Percentiles rank a stretch among this genome's conserved stretches.
phyloP scores from a whole-genome alignment of 2,888 invertebrate genomes.

The Myathropa florea region DNA sequence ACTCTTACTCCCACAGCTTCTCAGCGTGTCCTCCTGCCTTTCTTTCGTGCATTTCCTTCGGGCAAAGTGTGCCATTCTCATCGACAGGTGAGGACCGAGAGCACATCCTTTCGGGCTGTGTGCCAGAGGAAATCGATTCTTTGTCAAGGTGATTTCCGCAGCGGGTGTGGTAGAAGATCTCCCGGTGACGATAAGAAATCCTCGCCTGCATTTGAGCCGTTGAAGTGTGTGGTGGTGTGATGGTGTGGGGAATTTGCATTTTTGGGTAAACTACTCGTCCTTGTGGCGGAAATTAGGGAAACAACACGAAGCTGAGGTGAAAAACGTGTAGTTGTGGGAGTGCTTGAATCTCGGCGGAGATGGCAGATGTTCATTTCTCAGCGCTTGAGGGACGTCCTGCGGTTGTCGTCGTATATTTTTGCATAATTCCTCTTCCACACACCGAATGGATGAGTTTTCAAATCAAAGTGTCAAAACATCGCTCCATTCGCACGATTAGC shows the following conservation, averaged over 20 bases:
- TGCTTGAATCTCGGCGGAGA: background rate
- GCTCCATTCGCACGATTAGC: background rate
- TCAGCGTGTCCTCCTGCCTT: background rate
- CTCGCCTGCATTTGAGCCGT: background rate
- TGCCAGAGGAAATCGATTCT: slow-evolving; percentile 40
- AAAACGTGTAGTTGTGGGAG: slow-evolving; percentile 18
- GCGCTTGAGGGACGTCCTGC: background rate
- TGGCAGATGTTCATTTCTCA: background rate
- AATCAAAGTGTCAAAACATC: background rate
- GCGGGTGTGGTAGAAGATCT: slow-evolving; percentile 28
- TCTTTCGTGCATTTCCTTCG: slow-evolving; percentile 10
- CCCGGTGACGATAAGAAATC: slow-evolving; percentile 18
- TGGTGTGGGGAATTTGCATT: background rate
- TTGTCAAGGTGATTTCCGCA: slow-evolving; percentile 8
- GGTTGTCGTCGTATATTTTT: background rate
- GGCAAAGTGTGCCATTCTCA: slow-evolving; percentile 19
- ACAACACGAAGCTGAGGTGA: slow-evolving; percentile 2
- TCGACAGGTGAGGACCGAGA: slow-evolving; percentile 31
- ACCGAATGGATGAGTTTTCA: background rate
- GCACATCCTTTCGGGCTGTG: slow-evolving; percentile 41
- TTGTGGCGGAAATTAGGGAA: background rate
- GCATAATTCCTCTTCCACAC: background rate
- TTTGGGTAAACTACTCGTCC: background rate
- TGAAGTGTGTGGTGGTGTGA: background rate
- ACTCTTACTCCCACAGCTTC: slow-evolving; percentile 1